These are phyloP conservation scores for Hymenopus coronatus DNA, from an alignment of 2,888 invertebrate genomes.

Conservation along the genomic window DNA sequence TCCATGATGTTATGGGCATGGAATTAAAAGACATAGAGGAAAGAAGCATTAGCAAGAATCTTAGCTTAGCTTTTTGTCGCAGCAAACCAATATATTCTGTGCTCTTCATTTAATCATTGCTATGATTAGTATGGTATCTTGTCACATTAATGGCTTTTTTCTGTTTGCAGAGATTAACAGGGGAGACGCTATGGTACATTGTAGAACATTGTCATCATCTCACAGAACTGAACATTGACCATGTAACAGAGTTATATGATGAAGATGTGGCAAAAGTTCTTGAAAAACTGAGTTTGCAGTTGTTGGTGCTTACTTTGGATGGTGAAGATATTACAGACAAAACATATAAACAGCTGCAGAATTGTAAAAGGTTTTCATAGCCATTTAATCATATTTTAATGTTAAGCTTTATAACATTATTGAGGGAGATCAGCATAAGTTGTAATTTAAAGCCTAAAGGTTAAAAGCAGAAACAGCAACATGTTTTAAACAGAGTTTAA, in stretches of 20 bases:
- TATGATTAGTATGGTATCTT: neutral
- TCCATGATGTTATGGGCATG: too few species aligned
- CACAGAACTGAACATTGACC: neutral
- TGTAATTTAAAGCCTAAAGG: too few species aligned
- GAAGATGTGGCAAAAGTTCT: slow-evolving; percentile 10
- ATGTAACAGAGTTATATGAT: slow-evolving; percentile 14
- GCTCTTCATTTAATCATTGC: neutral
- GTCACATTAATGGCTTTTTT: neutral
- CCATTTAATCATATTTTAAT: too few species aligned
- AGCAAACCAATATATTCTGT: too few species aligned
- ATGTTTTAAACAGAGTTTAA: too few species aligned
- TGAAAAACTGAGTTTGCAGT: neutral
- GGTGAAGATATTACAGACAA: slow-evolving; percentile 20
- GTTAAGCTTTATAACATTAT: too few species aligned
- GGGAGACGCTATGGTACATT: neutral
- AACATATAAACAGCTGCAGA: neutral
- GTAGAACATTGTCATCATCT: slow-evolving; percentile 2
- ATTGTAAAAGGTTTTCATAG: slow-evolving; percentile 1
- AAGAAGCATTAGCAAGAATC: too few species aligned
- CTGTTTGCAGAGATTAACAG: neutral
- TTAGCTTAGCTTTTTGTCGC: too few species aligned
- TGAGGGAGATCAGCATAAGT: too few species aligned
- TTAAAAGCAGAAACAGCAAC: too few species aligned
- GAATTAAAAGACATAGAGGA: too few species aligned
- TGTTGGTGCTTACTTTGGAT: slow-evolving; percentile 6